phyloP scores from a whole-genome alignment of 2,797 vertebrate genomes.

The Pantherophis alleghaniensis region DNA sequence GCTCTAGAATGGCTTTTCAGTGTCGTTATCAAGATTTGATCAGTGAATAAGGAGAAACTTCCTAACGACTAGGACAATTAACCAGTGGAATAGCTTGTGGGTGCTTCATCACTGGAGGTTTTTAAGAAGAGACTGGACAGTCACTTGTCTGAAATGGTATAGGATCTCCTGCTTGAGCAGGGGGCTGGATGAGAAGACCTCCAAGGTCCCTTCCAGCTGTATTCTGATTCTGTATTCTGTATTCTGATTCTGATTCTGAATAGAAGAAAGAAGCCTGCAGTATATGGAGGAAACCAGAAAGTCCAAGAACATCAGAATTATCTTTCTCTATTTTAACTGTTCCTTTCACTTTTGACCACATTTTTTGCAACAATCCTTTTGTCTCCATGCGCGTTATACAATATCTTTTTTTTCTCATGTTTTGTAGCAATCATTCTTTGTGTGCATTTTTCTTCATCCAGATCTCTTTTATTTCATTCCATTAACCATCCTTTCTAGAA shows the following conservation, averaged over 20 bases:
- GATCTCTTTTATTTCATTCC: neutral
- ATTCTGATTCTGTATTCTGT: too few relatives aligned
- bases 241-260: neutral
- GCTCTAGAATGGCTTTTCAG: neutral
- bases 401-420: neutral
- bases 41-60: neutral
- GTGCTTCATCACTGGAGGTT: neutral
- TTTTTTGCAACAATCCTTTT: neutral
- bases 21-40: neutral
- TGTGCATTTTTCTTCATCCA: neutral
- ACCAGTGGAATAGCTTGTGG: neutral
- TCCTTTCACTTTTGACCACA: neutral
- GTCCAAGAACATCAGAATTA: neutral
- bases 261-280: neutral
- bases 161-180: neutral
- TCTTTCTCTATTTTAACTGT: neutral
- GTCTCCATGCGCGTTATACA: neutral
- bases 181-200: neutral
- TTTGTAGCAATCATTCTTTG: neutral
- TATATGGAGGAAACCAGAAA: neutral
- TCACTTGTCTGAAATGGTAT: neutral
- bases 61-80: neutral
- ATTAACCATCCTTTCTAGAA: neutral
- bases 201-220: neutral
- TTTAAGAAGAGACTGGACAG: neutral